phyloP scores from a whole-genome alignment of 2,113 vertebrate species.

The Mohoua ochrocephala region DNA sequence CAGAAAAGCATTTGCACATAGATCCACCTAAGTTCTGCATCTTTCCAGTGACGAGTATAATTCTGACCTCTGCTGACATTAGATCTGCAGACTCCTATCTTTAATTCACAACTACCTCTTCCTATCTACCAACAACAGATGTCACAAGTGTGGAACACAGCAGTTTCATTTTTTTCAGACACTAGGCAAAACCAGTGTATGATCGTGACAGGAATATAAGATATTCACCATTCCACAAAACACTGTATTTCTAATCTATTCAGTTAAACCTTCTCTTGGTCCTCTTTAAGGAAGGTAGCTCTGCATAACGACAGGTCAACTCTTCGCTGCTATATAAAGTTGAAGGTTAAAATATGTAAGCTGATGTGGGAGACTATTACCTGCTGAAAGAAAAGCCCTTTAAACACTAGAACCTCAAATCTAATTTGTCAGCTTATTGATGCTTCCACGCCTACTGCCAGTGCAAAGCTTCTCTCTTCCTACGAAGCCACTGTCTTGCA shows the following conservation, averaged over 20 bases:
- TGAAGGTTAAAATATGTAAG: conserved; percentile 42
- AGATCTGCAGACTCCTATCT: neutral
- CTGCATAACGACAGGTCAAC: neutral
- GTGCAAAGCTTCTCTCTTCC: neutral
- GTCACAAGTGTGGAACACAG: neutral
- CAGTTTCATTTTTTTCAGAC: neutral
- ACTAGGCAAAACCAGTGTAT: neutral
- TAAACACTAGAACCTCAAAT: conserved; percentile 23
- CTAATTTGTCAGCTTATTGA: conserved; percentile 27
- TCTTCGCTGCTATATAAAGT: conserved; percentile 42
- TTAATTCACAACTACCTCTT: neutral
- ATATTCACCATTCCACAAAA: neutral
- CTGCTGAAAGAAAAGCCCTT: conserved; percentile 52
- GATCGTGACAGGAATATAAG: neutral
- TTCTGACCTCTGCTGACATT: neutral
- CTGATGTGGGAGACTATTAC: conserved; percentile 47
- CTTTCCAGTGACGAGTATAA: neutral
- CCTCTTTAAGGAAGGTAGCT: conserved; percentile 20
- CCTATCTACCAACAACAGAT: neutral
- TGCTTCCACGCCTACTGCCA: neutral
- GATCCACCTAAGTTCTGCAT: neutral
- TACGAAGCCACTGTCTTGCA: neutral
- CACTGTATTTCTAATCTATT: neutral
- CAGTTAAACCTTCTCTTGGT: neutral
- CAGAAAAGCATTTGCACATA: neutral